Percentiles rank a stretch among this genome's conserved stretches.
Evolutionary conservation across 1,140 invertebrate genomes (phyloP).

Genomic region (Euglossa dilemma): DNA sequence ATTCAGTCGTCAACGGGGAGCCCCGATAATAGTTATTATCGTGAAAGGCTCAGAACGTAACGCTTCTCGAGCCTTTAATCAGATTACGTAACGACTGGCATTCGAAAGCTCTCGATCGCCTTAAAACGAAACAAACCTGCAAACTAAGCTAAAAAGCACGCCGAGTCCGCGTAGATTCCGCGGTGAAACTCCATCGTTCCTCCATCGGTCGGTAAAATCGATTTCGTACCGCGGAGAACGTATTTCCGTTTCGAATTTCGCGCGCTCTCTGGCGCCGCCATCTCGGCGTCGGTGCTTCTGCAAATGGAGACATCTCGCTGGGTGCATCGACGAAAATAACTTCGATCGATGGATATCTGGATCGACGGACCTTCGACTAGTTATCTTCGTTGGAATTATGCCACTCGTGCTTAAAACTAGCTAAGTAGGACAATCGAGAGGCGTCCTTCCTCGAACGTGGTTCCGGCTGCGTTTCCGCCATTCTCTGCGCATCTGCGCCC

Average conservation of each 20-base stretch:
- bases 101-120: conserved; percentile 10
- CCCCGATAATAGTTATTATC: conserved; percentile 23
- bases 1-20: not conserved
- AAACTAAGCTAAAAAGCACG: not conserved
- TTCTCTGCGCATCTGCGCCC: not conserved
- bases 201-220: not conserved
- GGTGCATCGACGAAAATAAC: not conserved
- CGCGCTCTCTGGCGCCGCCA: too few relatives aligned
- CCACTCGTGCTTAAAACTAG: conserved; percentile 14
- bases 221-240: too few relatives aligned
- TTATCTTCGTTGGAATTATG: conserved; percentile 4
- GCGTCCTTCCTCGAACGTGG: not conserved
- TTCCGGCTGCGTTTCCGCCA: conserved; percentile 15
- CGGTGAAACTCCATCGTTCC: not conserved
- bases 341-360: not conserved
- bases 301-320: not conserved
- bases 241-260: not conserved
- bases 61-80: conserved; percentile 30
- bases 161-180: not conserved
- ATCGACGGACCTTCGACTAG: conserved; percentile 1
- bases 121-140: not conserved
- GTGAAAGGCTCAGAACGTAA: not conserved
- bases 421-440: not conserved
- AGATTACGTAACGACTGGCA: conserved; percentile 32
- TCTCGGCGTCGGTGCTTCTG: not conserved